Evolutionary conservation across 1,140 invertebrate genomes (phyloP).

Genomic region (Caenorhabditis remanei): DNA sequence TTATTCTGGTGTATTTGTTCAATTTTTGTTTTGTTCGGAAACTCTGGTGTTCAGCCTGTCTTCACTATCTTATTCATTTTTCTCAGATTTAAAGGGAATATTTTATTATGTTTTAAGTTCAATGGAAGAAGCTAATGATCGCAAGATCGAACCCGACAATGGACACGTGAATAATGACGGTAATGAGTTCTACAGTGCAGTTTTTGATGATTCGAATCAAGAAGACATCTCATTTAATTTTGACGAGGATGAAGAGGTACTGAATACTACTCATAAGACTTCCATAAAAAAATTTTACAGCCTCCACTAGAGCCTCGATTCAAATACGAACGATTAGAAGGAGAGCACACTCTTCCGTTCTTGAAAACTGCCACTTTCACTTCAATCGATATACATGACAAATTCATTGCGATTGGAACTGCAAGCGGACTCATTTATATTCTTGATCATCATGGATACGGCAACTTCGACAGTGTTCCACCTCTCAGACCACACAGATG

Average conservation of each 20-base stretch:
- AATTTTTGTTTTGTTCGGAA: too few species aligned
- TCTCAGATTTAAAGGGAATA: background rate
- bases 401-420: constrained; percentile 78
- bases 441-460: constrained; percentile 79
- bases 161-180: too few species aligned
- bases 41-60: background rate
- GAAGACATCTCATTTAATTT: background rate
- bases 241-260: constrained; percentile 8
- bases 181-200: background rate
- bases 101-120: background rate
- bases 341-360: constrained; percentile 74
- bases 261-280: background rate
- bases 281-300: background rate
- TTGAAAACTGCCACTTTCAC: constrained; percentile 79
- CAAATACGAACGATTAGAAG: constrained; percentile 79
- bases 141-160: background rate
- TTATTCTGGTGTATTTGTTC: background rate
- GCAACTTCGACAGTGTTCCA: constrained; percentile 77
- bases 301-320: constrained; percentile 78
- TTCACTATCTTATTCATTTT: background rate
- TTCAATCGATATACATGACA: constrained; percentile 80
- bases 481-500: constrained; percentile 78
- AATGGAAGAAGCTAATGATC: background rate
- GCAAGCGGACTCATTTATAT: constrained; percentile 79
- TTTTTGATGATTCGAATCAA: background rate